phyloP scores from a whole-genome alignment of 1,140 invertebrate species.

The Oryctes rhinoceros region DNA sequence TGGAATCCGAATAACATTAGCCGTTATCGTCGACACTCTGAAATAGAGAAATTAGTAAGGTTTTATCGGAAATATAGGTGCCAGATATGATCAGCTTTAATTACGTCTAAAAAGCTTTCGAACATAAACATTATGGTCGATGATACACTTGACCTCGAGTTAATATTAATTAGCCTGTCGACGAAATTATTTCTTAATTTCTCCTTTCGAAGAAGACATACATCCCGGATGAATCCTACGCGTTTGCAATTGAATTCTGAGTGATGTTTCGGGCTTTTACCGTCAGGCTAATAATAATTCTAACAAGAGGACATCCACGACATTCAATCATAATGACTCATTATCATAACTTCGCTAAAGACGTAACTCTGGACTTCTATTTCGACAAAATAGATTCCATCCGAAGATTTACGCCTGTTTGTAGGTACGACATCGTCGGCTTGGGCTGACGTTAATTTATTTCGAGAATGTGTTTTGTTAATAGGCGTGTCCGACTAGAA shows the following conservation, averaged over 20 bases:
- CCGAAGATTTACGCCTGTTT: too few relatives aligned
- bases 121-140: neutral
- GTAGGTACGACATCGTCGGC: too few relatives aligned
- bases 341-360: too few relatives aligned
- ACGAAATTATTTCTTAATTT: neutral
- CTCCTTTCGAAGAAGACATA: neutral
- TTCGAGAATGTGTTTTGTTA: too few relatives aligned
- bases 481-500: too few relatives aligned
- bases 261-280: too few relatives aligned
- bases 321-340: too few relatives aligned
- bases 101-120: constrained; percentile 10
- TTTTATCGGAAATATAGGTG: constrained; percentile 1
- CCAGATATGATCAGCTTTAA: neutral
- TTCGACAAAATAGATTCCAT: too few relatives aligned
- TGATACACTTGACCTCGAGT: neutral
- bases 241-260: neutral
- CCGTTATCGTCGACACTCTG: neutral
- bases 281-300: too few relatives aligned
- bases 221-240: neutral
- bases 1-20: neutral
- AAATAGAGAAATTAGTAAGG: neutral
- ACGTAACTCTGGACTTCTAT: too few relatives aligned
- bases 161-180: neutral
- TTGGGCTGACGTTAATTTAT: too few relatives aligned
- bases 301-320: too few relatives aligned